Evolutionary conservation across 2,797 vertebrate species (phyloP).

Genomic region (Chaetophractus vellerosus): DNA sequence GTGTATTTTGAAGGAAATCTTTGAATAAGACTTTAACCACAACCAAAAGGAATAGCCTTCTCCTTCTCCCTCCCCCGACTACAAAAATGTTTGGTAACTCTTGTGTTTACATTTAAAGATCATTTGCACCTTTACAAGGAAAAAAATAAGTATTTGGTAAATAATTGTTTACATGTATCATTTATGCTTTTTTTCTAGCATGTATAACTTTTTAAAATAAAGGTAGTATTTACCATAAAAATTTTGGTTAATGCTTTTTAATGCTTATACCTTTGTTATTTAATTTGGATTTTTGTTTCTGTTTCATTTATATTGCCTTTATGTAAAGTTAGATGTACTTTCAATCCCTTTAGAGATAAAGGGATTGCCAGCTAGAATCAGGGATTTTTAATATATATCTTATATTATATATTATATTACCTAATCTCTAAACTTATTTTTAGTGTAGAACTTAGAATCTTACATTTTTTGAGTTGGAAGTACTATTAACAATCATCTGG

Average conservation of each 20-base stretch:
- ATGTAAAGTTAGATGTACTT: conserved; percentile 59
- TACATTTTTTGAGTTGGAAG: neutral
- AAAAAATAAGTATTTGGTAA: conserved; percentile 92
- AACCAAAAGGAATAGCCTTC: conserved; percentile 76
- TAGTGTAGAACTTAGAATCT: neutral
- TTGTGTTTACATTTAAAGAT: conserved; percentile 92
- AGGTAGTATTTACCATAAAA: conserved; percentile 90
- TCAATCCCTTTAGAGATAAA: conserved; percentile 45
- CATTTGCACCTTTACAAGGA: conserved; percentile 92
- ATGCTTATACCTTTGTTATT: conserved; percentile 75
- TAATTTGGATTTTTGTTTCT: conserved; percentile 60
- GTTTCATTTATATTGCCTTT: conserved; percentile 43
- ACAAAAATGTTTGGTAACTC: conserved; percentile 85
- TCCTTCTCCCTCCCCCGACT: conserved; percentile 62
- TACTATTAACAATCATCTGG: neutral
- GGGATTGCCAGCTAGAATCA: conserved; percentile 51
- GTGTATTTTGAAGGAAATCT: conserved; percentile 86
- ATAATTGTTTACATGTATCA: conserved; percentile 92
- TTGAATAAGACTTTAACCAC: conserved; percentile 80
- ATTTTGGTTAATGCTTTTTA: conserved; percentile 86
- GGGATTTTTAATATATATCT: conserved; percentile 41
- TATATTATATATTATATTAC: conserved; percentile 42
- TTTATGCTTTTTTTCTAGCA: conserved; percentile 94
- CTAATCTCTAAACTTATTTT: conserved; percentile 54
- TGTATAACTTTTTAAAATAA: conserved; percentile 93